Percentiles rank a stretch among this genome's conserved stretches.
These are phyloP conservation scores for Stratiomys singularior DNA, from an alignment of 2,888 invertebrate genomes.

Conservation along the genomic window DNA sequence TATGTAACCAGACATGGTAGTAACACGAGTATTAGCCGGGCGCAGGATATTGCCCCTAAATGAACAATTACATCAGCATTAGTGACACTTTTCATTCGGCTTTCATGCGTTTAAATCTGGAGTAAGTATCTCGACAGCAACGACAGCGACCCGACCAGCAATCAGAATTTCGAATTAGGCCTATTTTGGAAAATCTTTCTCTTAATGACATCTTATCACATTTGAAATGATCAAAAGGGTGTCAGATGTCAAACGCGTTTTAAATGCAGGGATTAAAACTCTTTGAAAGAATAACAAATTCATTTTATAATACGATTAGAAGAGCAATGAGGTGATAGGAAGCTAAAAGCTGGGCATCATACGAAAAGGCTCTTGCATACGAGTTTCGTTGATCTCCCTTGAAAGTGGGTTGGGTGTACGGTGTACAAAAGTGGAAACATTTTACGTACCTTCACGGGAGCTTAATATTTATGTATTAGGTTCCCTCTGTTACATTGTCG, in stretches of 20 bases:
- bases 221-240: conserved; percentile 45
- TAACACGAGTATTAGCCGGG: background rate
- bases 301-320: conserved; percentile 45
- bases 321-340: conserved; percentile 15
- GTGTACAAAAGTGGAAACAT: background rate
- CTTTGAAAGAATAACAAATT: conserved; percentile 45
- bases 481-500: background rate
- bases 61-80: conserved; percentile 40
- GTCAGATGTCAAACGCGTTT: conserved; percentile 44
- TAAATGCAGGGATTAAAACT: conserved; percentile 40
- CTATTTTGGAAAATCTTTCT: conserved; percentile 19
- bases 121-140: background rate
- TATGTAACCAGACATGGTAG: background rate
- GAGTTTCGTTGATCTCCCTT: background rate
- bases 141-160: background rate
- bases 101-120: background rate
- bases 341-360: background rate
- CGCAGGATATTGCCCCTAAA: conserved; percentile 13
- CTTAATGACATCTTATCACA: conserved; percentile 36
- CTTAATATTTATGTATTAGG: background rate
- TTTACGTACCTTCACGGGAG: background rate
- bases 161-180: conserved; percentile 27
- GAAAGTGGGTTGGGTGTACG: background rate
- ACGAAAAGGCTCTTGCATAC: conserved; percentile 6
- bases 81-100: background rate